A percentile compares a stretch with the other conserved stretches of the same genome.
phyloP scores from a whole-genome alignment of 2,888 invertebrate genomes.

The Cyclophora punctaria region DNA sequence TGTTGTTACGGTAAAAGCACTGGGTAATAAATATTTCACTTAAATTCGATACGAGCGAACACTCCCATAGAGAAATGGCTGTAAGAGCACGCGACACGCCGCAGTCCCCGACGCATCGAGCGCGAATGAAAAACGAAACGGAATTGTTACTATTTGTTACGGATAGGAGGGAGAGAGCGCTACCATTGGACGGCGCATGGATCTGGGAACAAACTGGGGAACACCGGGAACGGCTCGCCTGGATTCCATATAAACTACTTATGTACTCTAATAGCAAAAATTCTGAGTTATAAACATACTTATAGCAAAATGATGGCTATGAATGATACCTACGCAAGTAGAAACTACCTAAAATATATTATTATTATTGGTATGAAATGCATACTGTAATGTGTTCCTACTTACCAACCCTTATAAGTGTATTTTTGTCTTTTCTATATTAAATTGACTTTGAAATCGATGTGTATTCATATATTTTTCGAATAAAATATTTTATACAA shows the following conservation, averaged over 20 bases:
- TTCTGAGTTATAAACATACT: background rate
- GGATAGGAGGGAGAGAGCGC: slow-evolving; percentile 34
- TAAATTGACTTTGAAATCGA: no score
- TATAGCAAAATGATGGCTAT: no score
- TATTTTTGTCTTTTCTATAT: no score
- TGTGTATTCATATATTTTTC: no score
- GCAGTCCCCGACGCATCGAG: slow-evolving; percentile 56
- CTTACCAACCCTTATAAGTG: no score
- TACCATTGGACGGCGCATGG: slow-evolving; percentile 17
- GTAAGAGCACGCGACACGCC: slow-evolving; percentile 39
- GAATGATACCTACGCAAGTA: no score
- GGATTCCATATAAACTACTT: slow-evolving; percentile 12
- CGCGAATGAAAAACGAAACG: slow-evolving; percentile 57
- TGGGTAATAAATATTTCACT: slow-evolving; percentile 48
- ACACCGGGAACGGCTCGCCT: background rate
- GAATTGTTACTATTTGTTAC: slow-evolving; percentile 4
- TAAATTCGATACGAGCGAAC: slow-evolving; percentile 59
- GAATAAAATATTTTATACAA: no score
- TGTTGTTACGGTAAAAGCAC: slow-evolving; percentile 43
- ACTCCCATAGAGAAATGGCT: slow-evolving; percentile 62
- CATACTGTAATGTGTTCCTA: no score
- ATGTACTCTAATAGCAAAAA: background rate
- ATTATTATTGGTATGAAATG: no score
- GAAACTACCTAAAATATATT: no score
- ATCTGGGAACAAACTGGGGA: background rate